Base-by-base conservation (phyloP, 2,888 invertebrate genomes). In the Cephalotes varians region DNA sequence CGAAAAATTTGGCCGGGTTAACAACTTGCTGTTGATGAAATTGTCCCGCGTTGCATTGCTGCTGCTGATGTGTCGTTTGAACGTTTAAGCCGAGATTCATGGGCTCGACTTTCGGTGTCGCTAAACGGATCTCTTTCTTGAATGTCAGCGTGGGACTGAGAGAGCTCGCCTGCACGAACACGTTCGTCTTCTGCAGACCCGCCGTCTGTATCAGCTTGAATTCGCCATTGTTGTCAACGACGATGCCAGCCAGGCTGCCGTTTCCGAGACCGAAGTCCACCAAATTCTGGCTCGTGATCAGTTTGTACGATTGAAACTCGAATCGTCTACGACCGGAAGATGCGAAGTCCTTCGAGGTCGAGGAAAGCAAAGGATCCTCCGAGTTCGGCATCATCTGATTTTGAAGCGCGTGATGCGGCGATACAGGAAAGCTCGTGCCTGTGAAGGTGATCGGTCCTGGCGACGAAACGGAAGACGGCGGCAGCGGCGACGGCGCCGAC, bases 301-400 rank as follows among this genome's bases (percentile, higher is more conserved):
- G 95, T 82, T 96, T 95, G 92, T 96, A 95, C 37, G 96, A 95
- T 80, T 96, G 96, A 72, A 96, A 95, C 90, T 96, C 96, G 86
- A 96, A 96, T 87, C 96, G 96, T 58, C 95, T 95, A 1, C 94
- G 90, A 1, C 91, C 92, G 12, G 91, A 91, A 1, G 95, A 94
- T 10, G 95, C 94, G 92, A 98, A 98, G 92, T 98, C 98, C 85
- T 98, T 97, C 0, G 98, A 98, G 88, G 97, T 98, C 83, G 98
- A 98, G 0, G 98, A 98, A 25, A 98, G 94, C 4, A 98, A 94
- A 0, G 98, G 98, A 93, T 98, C 98, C 91, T 98, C 98, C 0
- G 98, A 98, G 93, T 98, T 98, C 15, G 98, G 96, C 97, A 98
- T 97, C 96, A 98, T 98, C 91, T 98, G 97, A 5, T 97, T 97